phyloP scores from a whole-genome alignment of 2,113 vertebrate genomes.

The Lagenorhynchus albirostris region DNA sequence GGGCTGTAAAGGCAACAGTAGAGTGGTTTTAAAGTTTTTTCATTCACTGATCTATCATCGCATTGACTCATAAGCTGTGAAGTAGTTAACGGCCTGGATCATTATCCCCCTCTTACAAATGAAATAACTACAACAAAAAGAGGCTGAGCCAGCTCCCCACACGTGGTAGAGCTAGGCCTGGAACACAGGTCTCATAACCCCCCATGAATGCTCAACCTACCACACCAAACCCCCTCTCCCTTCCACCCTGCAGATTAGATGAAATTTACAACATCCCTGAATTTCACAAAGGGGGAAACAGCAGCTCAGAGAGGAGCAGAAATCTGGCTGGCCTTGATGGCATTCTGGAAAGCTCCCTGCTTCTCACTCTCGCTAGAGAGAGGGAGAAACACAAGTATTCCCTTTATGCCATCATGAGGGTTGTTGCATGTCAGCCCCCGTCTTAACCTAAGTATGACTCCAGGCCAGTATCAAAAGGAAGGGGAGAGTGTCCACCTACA shows the following conservation, averaged over 20 bases:
- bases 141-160: not conserved
- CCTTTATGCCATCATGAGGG: not conserved
- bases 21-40: not conserved
- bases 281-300: not conserved
- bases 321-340: not conserved
- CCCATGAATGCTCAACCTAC: not conserved
- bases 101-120: not conserved
- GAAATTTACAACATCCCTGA: not conserved
- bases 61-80: not conserved
- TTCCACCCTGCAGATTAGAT: not conserved
- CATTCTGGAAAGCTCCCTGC: not conserved
- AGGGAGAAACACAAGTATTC: not conserved
- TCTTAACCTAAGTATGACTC: not conserved
- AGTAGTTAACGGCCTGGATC: not conserved
- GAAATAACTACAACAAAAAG: not conserved
- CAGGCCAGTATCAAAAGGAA: not conserved
- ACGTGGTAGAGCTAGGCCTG: not conserved
- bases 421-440: not conserved
- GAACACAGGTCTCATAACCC: not conserved
- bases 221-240: not conserved
- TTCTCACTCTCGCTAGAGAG: not conserved
- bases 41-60: not conserved
- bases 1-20: not conserved
- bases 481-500: slow-evolving; percentile 16
- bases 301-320: not conserved